Base-by-base conservation (phyloP, 2,113 vertebrate species). In the Leuciscus idus region DNA sequence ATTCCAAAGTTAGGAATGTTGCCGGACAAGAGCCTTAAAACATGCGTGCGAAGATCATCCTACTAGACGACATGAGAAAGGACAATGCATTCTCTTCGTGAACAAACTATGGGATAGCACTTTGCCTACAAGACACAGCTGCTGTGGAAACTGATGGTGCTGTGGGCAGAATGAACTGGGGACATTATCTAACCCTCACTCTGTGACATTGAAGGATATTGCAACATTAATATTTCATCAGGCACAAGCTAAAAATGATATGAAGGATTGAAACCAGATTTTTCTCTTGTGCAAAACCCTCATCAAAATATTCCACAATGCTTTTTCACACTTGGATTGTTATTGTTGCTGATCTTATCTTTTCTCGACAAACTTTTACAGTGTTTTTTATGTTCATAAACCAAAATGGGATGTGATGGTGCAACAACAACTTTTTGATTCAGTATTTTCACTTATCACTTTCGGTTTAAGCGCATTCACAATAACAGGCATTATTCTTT, bases 231-330 rank as follows among this genome's bases (percentile, higher is more conserved):
- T 64, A 46, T 79, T 64, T 62, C 68, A 28, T 36, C 89, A 83
- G 75, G 85, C 66, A 75, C 85, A 64, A 59, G 87, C 50, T 50
- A 84, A 76, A 33, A 61, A 59, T 78, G 17, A 90, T 90, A 93
- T 95, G 93, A 95, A 95, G 94, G 92, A 93, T 81, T 89, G 13
- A 89, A 87, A 89, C 88, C 76, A 26, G 77, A 74, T 86, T 80
- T 87, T 90, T 84, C 76, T 77, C 86, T 66, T 83, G 30, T 73
- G 26, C 75, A 74, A 15, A 15, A 15, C 68, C 19, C 64, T 50
- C 55, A 73, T 11, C 23, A 59, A 62, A 64, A 77, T 33, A 17
- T 59, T 48, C 72, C 26, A 11, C 30, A n/a, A 39, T 73, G 61
- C 84, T 82, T 84, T 85, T 39, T 72, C 43, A 33, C 74, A 64